These are phyloP conservation scores for Antheraea pernyi DNA, from an alignment of 1,140 invertebrate species.

Conservation along the genomic window DNA sequence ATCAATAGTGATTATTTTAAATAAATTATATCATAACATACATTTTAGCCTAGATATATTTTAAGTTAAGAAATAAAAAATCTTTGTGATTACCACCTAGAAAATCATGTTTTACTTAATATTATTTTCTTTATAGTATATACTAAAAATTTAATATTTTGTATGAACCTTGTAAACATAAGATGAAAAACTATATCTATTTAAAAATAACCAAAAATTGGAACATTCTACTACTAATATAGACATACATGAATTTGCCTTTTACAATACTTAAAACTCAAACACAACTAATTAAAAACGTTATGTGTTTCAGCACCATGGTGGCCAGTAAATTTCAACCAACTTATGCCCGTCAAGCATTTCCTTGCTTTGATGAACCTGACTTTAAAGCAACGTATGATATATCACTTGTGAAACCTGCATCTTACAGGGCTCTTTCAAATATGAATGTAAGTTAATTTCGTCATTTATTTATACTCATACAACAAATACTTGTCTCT, in stretches of 20 bases:
- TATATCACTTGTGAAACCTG: constrained; percentile 87
- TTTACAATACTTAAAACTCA: neutral
- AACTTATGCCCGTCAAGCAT: constrained; percentile 94
- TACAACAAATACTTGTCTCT: neutral
- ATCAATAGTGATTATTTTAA: too few species aligned
- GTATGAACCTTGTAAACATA: too few species aligned
- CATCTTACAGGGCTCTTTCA: constrained; percentile 86
- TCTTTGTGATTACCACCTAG: too few species aligned
- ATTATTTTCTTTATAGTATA: too few species aligned
- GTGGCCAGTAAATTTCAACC: constrained; percentile 96
- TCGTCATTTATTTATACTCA: constrained; percentile 4
- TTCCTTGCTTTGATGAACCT: constrained; percentile 98
- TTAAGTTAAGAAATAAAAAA: too few species aligned
- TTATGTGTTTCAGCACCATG: constrained; percentile 83
- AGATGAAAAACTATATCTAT: too few species aligned
- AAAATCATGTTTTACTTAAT: too few species aligned
- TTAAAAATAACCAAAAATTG: too few species aligned
- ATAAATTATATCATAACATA: too few species aligned
- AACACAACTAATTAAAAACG: neutral
- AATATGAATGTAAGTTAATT: constrained; percentile 85
- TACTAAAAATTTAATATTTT: too few species aligned
- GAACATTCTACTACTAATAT: too few species aligned
- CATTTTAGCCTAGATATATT: too few species aligned
- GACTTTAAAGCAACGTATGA: constrained; percentile 93
- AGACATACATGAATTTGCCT: neutral